Evolutionary conservation across 30 jellyfish, hydroid and myxozoan species (phyloP).

Genomic region (Morbakka virulenta): DNA sequence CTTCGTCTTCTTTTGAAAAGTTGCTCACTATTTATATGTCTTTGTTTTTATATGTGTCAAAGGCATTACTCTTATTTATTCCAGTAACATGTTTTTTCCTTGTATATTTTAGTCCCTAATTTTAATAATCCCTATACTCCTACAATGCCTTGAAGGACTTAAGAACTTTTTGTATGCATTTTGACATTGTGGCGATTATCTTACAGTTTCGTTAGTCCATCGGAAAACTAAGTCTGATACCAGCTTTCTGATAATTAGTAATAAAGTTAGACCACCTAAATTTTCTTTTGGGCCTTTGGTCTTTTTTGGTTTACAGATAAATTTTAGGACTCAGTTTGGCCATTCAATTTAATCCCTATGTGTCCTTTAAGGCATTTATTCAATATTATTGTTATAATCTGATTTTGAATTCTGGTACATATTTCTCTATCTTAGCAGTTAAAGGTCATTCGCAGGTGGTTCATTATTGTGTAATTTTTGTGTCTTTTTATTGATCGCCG

Average conservation of each 20-base stretch:
- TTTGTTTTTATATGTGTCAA: slow-evolving; percentile 4
- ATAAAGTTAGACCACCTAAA: slow-evolving; percentile 18
- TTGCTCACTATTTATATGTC: background rate
- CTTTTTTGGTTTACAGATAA: slow-evolving; percentile 23
- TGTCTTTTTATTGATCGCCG: background rate
- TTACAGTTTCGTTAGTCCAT: slow-evolving; percentile 16
- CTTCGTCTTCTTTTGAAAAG: slow-evolving; percentile 6
- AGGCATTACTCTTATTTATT: slow-evolving; percentile 22
- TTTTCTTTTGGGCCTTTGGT: slow-evolving; percentile 43
- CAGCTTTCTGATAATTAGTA: slow-evolving; percentile 41
- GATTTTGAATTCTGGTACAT: background rate
- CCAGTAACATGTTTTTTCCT: slow-evolving; percentile 9
- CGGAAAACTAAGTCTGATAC: slow-evolving; percentile 20
- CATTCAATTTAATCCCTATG: slow-evolving; percentile 3
- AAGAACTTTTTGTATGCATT: slow-evolving; percentile 14
- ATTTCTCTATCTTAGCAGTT: slow-evolving; percentile 9
- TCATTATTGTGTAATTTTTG: slow-evolving; percentile 5
- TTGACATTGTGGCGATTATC: slow-evolving; percentile 23
- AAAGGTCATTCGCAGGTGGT: background rate
- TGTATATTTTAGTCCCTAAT: slow-evolving; percentile 12
- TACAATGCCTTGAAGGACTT: slow-evolving; percentile 36
- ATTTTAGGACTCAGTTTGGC: background rate
- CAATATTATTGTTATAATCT: background rate
- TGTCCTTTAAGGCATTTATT: background rate
- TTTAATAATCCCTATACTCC: slow-evolving; percentile 37